These are phyloP conservation scores for Trichonephila inaurata DNA, from an alignment of 1,140 invertebrate genomes.

Conservation along the genomic window DNA sequence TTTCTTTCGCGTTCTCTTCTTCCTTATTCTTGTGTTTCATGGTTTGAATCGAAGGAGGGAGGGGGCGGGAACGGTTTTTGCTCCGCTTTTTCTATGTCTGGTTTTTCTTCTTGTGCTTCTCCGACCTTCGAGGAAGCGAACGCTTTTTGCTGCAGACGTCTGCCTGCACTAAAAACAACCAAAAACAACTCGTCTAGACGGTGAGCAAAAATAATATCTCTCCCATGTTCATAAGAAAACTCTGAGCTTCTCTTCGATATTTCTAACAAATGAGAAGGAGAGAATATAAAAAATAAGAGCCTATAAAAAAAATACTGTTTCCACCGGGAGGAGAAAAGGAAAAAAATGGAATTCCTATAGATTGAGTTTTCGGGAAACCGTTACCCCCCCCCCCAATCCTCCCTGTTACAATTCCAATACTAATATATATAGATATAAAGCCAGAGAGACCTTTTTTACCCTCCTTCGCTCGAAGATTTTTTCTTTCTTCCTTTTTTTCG, in stretches of 20 bases:
- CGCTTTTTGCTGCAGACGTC: slow-evolving; percentile 68
- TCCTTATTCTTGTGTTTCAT: slow-evolving; percentile 75
- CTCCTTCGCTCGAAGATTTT: slow-evolving; percentile 5
- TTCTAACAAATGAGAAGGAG: slow-evolving; percentile 40
- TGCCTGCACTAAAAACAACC: slow-evolving; percentile 51
- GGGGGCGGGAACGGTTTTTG: slow-evolving; percentile 47
- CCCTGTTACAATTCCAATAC: neutral
- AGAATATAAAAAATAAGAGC: slow-evolving; percentile 17
- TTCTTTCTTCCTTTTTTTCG: slow-evolving; percentile 28
- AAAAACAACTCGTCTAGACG: slow-evolving; percentile 68
- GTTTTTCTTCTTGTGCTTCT: slow-evolving; percentile 71
- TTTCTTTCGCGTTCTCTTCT: slow-evolving; percentile 38
- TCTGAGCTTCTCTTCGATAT: slow-evolving; percentile 52
- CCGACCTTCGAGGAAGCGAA: slow-evolving; percentile 63
- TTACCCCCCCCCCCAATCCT: neutral
- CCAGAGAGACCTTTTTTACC: neutral
- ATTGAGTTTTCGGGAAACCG: slow-evolving; percentile 69
- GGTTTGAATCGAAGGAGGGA: slow-evolving; percentile 40
- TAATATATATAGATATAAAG: slow-evolving; percentile 38
- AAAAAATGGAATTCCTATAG: slow-evolving; percentile 38
- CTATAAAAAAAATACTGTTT: slow-evolving; percentile 23
- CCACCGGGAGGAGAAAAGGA: slow-evolving; percentile 15
- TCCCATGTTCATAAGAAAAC: slow-evolving; percentile 49
- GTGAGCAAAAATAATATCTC: slow-evolving; percentile 67
- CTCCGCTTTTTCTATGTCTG: slow-evolving; percentile 72